phyloP scores from a whole-genome alignment of 2,113 vertebrate species.

The Lontra canadensis region DNA sequence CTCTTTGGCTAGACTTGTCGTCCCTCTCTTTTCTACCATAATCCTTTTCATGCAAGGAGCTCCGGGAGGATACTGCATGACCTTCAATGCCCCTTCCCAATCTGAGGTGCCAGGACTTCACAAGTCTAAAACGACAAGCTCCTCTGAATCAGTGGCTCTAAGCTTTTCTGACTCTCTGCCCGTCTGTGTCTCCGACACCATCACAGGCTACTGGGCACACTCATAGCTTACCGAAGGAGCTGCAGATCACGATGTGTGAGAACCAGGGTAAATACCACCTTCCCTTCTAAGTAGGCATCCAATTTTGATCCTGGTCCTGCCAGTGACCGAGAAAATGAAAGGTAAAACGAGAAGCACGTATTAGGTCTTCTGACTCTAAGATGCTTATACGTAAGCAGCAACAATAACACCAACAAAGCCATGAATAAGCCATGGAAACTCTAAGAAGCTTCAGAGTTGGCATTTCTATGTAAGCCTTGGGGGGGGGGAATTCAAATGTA shows the following conservation, averaged over 20 bases:
- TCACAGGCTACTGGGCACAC: not conserved
- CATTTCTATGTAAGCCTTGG: not conserved
- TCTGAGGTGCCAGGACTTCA: not conserved
- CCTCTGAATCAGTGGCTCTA: not conserved
- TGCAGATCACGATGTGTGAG: not conserved
- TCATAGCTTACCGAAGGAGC: not conserved
- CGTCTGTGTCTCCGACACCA: not conserved
- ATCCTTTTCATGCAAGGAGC: constrained; percentile 27
- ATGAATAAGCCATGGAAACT: not conserved
- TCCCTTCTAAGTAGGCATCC: not conserved
- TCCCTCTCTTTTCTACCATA: constrained; percentile 52
- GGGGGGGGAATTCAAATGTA: not conserved
- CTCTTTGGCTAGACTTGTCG: constrained; percentile 40
- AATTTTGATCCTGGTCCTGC: not conserved
- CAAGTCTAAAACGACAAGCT: not conserved
- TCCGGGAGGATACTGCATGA: not conserved
- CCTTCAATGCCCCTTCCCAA: not conserved
- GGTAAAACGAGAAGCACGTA: not conserved
- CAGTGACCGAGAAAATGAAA: not conserved
- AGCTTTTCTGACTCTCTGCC: not conserved
- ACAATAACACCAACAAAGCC: not conserved
- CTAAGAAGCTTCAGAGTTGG: not conserved
- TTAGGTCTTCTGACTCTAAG: not conserved
- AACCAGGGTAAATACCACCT: not conserved
- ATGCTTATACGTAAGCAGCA: not conserved